Evolutionary conservation across 2,888 invertebrate species (phyloP), one percentile per base, ranked within the genome.

Genomic region (Pyrrhia umbra): DNA sequence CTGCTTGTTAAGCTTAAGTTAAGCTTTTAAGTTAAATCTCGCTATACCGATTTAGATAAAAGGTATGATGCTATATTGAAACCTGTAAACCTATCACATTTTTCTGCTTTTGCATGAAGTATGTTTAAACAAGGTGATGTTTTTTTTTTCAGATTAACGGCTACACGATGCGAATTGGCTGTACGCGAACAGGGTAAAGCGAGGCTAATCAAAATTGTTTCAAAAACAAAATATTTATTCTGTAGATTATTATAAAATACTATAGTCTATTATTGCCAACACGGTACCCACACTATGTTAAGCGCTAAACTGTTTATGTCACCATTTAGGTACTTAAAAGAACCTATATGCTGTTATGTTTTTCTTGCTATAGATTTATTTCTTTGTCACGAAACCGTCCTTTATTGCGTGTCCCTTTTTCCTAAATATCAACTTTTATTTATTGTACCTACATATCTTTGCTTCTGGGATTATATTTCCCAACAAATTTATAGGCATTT

Each of bases 121-220:
- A n/a, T n/a, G n/a, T n/a, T n/a, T n/a, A n/a, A n/a, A n/a, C n/a
- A n/a, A n/a, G n/a, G n/a, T n/a, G n/a, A n/a, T n/a, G n/a, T n/a
- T n/a, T 9, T 49, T 61, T 55, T 57, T 74, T 59, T 18, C 55
- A 67, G 74, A 63, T 76, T 64, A 67, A 80, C 69, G 57, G 70
- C 77, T 34, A 63, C 64, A 69, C 13, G 58, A 72, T 49, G 74
- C 77, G 72, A 71, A 65, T 67, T 58, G 55, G 68, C 69, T 72
- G 54, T 63, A 70, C 63, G 75, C 70, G 59, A 74, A 85, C 85
- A 85, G 85, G 85, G 85, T 85, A 84, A 76, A 73, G 77, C 73
- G 61, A 78, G 75, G 76, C 76, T 83, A 77, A 68, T 78, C 34
- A 57, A 51, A 51, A 64, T 76, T 70, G 77, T 82, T 81, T 77